phyloP scores from a whole-genome alignment of 2,113 vertebrate species.

The Syngnathoides biaculeatus region DNA sequence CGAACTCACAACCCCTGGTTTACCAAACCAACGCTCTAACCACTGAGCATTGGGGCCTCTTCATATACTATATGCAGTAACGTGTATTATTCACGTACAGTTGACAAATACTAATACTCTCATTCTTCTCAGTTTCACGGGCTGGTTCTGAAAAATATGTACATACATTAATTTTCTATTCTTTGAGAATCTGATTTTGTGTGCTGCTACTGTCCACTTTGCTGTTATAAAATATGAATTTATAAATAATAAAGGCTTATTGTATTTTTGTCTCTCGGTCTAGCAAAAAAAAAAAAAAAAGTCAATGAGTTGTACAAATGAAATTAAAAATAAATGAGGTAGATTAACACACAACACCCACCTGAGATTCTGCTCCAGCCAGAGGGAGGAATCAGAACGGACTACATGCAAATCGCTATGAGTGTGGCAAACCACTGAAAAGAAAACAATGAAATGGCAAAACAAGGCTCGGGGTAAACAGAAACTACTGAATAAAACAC shows the following conservation, averaged over 20 bases:
- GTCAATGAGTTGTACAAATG: constrained; percentile 2
- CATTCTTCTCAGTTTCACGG: background rate
- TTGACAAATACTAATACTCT: background rate
- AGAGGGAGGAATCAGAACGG: constrained; percentile 62
- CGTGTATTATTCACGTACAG: background rate
- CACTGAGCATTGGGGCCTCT: too few relatives aligned
- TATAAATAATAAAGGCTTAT: background rate
- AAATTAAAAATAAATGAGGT: constrained; percentile 9
- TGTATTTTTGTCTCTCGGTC: background rate
- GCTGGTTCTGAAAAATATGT: background rate
- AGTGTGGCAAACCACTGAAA: constrained; percentile 77
- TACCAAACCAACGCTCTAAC: too few relatives aligned
- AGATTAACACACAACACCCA: constrained; percentile 58
- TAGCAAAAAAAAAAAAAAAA: too few relatives aligned
- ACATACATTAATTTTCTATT: background rate
- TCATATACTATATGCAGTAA: too few relatives aligned
- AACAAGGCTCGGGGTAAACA: constrained; percentile 62
- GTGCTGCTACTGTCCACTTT: background rate
- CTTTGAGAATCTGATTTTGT: background rate
- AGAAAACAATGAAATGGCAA: constrained; percentile 69
- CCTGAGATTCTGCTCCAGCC: constrained; percentile 68
- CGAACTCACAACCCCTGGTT: too few relatives aligned
- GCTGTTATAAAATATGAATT: background rate
- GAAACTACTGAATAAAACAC: constrained; percentile 40
- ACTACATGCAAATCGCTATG: constrained; percentile 74